These are phyloP conservation scores for Acrobeloides nanus DNA, from an alignment of 2,888 invertebrate species.

Conservation along the genomic window DNA sequence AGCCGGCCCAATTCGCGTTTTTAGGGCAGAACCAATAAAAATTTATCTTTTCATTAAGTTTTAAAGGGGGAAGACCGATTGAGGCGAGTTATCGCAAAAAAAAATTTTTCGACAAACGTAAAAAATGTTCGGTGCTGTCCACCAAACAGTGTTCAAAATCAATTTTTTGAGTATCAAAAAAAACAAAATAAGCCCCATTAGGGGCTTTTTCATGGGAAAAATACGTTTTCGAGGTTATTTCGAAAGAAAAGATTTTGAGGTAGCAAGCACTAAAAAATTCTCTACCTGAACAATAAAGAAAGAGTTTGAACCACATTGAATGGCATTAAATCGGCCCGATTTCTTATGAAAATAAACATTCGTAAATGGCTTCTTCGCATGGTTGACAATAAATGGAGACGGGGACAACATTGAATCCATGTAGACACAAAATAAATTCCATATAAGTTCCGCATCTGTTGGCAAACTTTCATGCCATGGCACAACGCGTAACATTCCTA, in stretches of 20 bases:
- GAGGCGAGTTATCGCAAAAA: no score
- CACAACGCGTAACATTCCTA: conserved; percentile 58
- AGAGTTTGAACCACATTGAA: conserved; percentile 6
- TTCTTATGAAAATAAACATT: conserved; percentile 17
- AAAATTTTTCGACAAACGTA: no score
- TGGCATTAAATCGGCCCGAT: neutral
- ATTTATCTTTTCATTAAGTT: no score
- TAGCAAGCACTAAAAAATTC: conserved; percentile 8
- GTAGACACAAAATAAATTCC: conserved; percentile 77
- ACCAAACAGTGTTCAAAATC: no score
- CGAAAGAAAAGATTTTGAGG: neutral
- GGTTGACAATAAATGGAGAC: conserved; percentile 12
- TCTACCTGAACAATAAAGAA: conserved; percentile 8
- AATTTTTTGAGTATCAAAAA: no score
- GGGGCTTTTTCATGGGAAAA: no score
- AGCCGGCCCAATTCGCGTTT: no score
- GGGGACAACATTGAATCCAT: conserved; percentile 70
- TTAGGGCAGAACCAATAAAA: no score
- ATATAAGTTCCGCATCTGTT: conserved; percentile 79
- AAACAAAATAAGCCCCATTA: no score
- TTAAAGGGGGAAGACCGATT: no score
- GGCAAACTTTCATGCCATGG: conserved; percentile 76
- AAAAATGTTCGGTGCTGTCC: no score
- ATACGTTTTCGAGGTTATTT: no score
- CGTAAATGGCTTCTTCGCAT: conserved; percentile 19